These are phyloP conservation scores for Polyommatus icarus DNA, from an alignment of 2,888 invertebrate species.

Conservation along the genomic window DNA sequence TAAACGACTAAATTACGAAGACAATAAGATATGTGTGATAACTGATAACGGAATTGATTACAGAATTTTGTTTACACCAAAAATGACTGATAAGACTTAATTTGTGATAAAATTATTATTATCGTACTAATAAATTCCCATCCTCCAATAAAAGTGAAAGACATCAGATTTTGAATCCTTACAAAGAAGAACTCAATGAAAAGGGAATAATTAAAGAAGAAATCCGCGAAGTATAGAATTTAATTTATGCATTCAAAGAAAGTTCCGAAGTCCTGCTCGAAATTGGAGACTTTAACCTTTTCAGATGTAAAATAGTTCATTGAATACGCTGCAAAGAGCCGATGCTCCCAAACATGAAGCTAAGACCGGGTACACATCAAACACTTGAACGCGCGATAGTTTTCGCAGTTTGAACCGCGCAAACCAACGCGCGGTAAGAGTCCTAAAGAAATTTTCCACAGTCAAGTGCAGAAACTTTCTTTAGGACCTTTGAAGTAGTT, in stretches of 20 bases:
- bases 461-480: too few species aligned
- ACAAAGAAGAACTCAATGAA: conserved; percentile 2
- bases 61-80: too few species aligned
- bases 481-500: too few species aligned
- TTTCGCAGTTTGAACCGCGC: too few species aligned
- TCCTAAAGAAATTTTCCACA: too few species aligned
- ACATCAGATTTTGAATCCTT: background rate
- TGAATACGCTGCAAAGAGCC: conserved; percentile 32
- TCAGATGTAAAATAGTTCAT: conserved; percentile 34
- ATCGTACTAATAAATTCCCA: background rate
- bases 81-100: background rate
- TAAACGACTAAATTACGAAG: too few species aligned
- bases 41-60: too few species aligned
- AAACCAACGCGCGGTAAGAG: too few species aligned
- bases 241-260: conserved; percentile 32
- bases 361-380: background rate
- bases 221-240: conserved; percentile 18
- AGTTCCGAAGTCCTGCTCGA: conserved; percentile 26
- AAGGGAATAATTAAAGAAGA: conserved; percentile 16
- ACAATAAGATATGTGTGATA: too few species aligned
- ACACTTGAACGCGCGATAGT: too few species aligned
- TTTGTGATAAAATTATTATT: background rate
- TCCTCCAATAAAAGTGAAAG: background rate
- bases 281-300: conserved; percentile 32
- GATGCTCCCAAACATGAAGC: conserved; percentile 28